Percentiles rank a stretch among this genome's conserved stretches.
These are phyloP conservation scores for Thunnus maccoyii DNA, from an alignment of 2,113 vertebrate species.

Conservation along the genomic window DNA sequence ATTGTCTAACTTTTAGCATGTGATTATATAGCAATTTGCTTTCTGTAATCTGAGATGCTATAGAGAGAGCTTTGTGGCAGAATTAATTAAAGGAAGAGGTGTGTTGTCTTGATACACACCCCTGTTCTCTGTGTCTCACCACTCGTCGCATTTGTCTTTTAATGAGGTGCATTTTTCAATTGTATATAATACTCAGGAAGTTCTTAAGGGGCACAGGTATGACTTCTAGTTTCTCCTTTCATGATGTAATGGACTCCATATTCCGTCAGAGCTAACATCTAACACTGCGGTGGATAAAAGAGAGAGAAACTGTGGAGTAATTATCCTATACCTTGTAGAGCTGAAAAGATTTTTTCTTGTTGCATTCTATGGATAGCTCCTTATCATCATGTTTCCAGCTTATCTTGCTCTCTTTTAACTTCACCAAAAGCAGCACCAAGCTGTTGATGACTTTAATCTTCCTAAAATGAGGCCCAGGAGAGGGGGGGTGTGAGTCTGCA, in stretches of 20 bases:
- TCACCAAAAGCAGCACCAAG: constrained; percentile 55
- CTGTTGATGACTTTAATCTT: constrained; percentile 69
- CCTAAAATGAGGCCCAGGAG: constrained; percentile 60
- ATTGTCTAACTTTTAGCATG: constrained; percentile 83
- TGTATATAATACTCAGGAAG: constrained; percentile 21
- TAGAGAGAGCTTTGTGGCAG: constrained; percentile 46
- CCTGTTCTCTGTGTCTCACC: constrained; percentile 41
- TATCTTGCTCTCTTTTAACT: constrained; percentile 63
- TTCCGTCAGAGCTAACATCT: constrained; percentile 42
- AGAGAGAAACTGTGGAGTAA: constrained; percentile 43
- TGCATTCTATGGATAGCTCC: constrained; percentile 49
- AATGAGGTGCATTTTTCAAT: constrained; percentile 44
- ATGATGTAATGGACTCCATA: constrained; percentile 40
- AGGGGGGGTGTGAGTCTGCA: constrained; percentile 12
- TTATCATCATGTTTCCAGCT: constrained; percentile 61
- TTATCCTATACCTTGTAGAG: constrained; percentile 64
- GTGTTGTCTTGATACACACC: constrained; percentile 42
- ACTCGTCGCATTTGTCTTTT: constrained; percentile 23
- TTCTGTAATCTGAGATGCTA: constrained; percentile 77
- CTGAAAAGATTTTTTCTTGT: constrained; percentile 26
- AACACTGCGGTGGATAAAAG: constrained; percentile 47
- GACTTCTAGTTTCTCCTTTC: constrained; percentile 42
- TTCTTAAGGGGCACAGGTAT: constrained; percentile 17
- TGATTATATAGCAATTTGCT: constrained; percentile 81
- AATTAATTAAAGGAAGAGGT: constrained; percentile 70